Evolutionary conservation across 1,140 invertebrate genomes (phyloP).

Genomic region (Aphelinus atriplicis): DNA sequence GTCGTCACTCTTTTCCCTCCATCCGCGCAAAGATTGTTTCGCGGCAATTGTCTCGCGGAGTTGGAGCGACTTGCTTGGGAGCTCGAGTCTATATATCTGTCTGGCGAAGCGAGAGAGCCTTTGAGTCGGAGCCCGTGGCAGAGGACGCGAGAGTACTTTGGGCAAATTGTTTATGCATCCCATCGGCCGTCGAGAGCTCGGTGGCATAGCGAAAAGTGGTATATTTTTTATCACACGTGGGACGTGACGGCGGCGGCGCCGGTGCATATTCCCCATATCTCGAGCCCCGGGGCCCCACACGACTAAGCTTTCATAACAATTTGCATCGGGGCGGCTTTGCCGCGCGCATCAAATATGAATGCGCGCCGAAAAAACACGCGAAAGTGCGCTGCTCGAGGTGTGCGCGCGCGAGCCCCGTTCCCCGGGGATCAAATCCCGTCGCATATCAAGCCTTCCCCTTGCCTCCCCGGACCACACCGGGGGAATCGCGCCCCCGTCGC

Average conservation of each 20-base stretch:
- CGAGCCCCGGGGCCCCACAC: conserved; percentile 48
- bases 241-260: conserved; percentile 37
- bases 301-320: conserved; percentile 63
- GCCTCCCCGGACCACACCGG: too few species aligned
- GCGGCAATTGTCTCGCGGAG: not conserved
- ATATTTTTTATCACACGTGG: conserved; percentile 63
- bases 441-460: too few species aligned
- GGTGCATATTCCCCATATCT: conserved; percentile 37
- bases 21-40: conserved; percentile 1
- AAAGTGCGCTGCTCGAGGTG: conserved; percentile 36
- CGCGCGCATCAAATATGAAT: conserved; percentile 63
- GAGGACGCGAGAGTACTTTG: not conserved
- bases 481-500: too few species aligned
- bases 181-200: not conserved
- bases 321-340: conserved; percentile 57
- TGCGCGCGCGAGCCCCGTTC: conserved; percentile 27
- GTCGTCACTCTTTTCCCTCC: not conserved
- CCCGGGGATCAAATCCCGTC: conserved; percentile 34
- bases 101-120: too few species aligned
- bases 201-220: conserved; percentile 42
- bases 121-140: too few species aligned
- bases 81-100: too few species aligned
- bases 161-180: conserved; percentile 25
- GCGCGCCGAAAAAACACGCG: conserved; percentile 35
- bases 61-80: too few species aligned